Evolutionary conservation across 2,797 vertebrate species (phyloP).

Genomic region (Leptoclinus maculatus): DNA sequence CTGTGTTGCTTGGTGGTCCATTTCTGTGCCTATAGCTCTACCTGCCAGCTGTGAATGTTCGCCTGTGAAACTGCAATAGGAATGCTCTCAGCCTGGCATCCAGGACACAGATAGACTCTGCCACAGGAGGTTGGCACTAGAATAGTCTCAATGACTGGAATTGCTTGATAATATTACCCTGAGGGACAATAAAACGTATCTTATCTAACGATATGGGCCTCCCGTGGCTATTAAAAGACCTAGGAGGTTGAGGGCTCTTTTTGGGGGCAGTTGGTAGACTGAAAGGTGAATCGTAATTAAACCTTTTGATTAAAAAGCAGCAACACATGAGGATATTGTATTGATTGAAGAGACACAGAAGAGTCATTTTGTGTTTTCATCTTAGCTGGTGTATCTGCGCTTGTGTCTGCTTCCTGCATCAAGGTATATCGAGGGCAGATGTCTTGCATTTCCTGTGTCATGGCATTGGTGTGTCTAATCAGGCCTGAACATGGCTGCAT

Average conservation of each 20-base stretch:
- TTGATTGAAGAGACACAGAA: not conserved
- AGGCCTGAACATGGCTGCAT: conserved; percentile 19
- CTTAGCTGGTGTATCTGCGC: conserved; percentile 9
- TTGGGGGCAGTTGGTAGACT: conserved; percentile 15
- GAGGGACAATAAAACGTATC: conserved; percentile 66
- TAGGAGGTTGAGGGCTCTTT: conserved; percentile 36
- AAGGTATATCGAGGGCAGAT: conserved; percentile 20
- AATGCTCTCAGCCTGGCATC: conserved; percentile 65
- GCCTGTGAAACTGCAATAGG: conserved; percentile 42
- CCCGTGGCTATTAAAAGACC: conserved; percentile 58
- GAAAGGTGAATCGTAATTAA: conserved; percentile 21
- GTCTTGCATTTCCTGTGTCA: conserved; percentile 33
- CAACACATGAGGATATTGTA: not conserved
- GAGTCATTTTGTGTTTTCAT: conserved; percentile 8
- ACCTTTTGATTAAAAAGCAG: not conserved
- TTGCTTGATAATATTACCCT: conserved; percentile 65
- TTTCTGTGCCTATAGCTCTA: conserved; percentile 13
- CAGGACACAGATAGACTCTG: conserved; percentile 63
- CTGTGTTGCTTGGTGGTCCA: conserved; percentile 15
- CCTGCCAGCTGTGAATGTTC: conserved; percentile 55
- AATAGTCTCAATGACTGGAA: conserved; percentile 60
- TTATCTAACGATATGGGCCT: conserved; percentile 56
- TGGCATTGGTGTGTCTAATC: conserved; percentile 6
- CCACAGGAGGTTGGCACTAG: conserved; percentile 53
- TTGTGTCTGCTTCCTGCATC: conserved; percentile 10